Evolutionary conservation across 1,140 invertebrate species (phyloP).

Genomic region (Venturia canescens): DNA sequence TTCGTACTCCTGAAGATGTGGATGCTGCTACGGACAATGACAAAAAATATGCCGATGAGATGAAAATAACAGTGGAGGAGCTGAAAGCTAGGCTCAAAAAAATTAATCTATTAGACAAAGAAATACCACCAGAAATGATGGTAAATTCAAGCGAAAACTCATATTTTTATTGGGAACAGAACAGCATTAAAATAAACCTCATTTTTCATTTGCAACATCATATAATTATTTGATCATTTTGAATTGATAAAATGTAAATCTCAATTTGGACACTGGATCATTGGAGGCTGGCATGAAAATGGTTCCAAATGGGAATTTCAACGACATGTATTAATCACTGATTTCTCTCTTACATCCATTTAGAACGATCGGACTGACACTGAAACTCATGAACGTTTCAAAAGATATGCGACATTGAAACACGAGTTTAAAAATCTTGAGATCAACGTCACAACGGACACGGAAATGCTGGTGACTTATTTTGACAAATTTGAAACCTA

Average conservation of each 20-base stretch:
- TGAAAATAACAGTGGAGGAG: constrained; percentile 66
- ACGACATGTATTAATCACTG: too few relatives aligned
- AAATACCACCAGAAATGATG: constrained; percentile 49
- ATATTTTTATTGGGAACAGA: too few relatives aligned
- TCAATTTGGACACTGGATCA: too few relatives aligned
- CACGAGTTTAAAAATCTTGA: constrained; percentile 81
- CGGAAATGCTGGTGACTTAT: constrained; percentile 81
- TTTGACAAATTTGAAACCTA: constrained; percentile 77
- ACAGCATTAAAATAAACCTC: too few relatives aligned
- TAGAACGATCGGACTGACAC: constrained; percentile 56
- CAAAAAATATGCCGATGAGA: constrained; percentile 50
- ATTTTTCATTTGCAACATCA: too few relatives aligned
- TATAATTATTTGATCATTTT: too few relatives aligned
- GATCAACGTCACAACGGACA: constrained; percentile 82
- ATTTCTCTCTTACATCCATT: constrained; percentile 23
- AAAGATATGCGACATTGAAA: constrained; percentile 83
- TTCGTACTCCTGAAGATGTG: constrained; percentile 55
- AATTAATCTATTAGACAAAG: constrained; percentile 57
- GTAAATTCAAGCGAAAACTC: constrained; percentile 43
- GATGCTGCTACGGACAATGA: constrained; percentile 50
- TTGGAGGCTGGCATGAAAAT: too few relatives aligned
- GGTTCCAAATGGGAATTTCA: too few relatives aligned
- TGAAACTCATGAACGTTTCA: constrained; percentile 72
- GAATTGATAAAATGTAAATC: too few relatives aligned
- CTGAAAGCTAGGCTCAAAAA: constrained; percentile 67